phyloP scores from a whole-genome alignment of 2,888 invertebrate genomes.

The Ctenicera cuprea region DNA sequence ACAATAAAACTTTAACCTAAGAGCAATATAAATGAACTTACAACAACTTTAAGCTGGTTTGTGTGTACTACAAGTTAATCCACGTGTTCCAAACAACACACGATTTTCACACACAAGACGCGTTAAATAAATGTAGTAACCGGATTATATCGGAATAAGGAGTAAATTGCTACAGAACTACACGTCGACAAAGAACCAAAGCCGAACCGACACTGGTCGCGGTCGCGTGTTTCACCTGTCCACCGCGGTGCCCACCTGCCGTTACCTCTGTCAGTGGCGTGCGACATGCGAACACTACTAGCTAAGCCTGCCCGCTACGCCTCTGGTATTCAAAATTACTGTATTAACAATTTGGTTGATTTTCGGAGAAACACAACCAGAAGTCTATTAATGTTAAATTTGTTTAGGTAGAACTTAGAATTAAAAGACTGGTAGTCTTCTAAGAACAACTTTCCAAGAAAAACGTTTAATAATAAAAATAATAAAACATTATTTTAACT shows the following conservation, averaged over 20 bases:
- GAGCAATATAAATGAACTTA: slow-evolving; percentile 7
- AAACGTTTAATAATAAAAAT: too few relatives aligned
- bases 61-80: slow-evolving; percentile 4
- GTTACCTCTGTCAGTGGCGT: slow-evolving; percentile 51
- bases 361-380: too few relatives aligned
- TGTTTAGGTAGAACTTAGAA: too few relatives aligned
- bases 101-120: slow-evolving; percentile 27
- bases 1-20: slow-evolving; percentile 17
- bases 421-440: too few relatives aligned
- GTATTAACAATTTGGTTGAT: too few relatives aligned
- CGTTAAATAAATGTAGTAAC: slow-evolving; percentile 9
- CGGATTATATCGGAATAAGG: slow-evolving; percentile 16
- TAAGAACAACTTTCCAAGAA: too few relatives aligned
- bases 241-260: slow-evolving; percentile 65
- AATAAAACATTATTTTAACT: too few relatives aligned
- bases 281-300: not conserved
- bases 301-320: not conserved
- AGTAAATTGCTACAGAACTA: slow-evolving; percentile 36
- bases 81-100: slow-evolving; percentile 20
- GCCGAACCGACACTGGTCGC: slow-evolving; percentile 60
- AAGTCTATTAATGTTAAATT: too few relatives aligned
- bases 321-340: not conserved
- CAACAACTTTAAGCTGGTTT: not conserved
- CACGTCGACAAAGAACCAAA: slow-evolving; percentile 47
- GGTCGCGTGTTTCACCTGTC: slow-evolving; percentile 62